Evolutionary conservation across 2,888 invertebrate genomes (phyloP), one percentile per base, ranked within the genome.

Genomic region (Drosophila greeni): DNA sequence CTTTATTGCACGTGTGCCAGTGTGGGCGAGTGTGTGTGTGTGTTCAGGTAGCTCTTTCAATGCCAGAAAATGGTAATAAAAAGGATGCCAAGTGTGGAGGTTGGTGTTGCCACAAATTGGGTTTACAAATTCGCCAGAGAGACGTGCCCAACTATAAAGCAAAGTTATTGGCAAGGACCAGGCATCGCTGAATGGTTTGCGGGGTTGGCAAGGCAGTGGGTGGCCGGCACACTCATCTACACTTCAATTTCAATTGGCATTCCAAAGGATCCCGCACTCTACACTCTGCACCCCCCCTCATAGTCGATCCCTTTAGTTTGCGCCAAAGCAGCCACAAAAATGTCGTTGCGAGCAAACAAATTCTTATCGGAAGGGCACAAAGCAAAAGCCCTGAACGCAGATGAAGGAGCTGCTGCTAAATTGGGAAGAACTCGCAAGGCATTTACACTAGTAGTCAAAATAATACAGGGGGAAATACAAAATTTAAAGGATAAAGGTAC

Each of bases 191-290:
- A 42, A 47, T 54, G 47, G 20, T 36, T 39, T 33, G 16, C 5
- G n/a, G 47, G 43, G 37, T 16, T 24, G 18, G 23, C 3, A 24
- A 5, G 40, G 40, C n/a, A 42, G n/a, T 1, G 24, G 2, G 23
- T 20, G 33, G 31, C 18, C 1, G 24, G 18, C 65, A 47, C 70
- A 72, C 80, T 79, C 80, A 79, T 72, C 80, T 75, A 52, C 72
- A 81, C 81, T 81, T 82, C 75, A 82, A 77, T 72, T 80, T 72
- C 80, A 80, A 84, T 81, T 84, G 84, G 75, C 81, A 84, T 80
- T 84, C 84, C 73, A 24, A 64, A 26, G 65, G 39, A 66, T 53
- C 39, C 62, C 45, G 9, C 45, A 18, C 29, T 5, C 18, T 4
- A 12, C 16, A 43, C 8, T n/a, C n/a, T n/a, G n/a, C n/a, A n/a